Base-by-base conservation (phyloP, 2,888 invertebrate species). In the Chymomyza procnemis region DNA sequence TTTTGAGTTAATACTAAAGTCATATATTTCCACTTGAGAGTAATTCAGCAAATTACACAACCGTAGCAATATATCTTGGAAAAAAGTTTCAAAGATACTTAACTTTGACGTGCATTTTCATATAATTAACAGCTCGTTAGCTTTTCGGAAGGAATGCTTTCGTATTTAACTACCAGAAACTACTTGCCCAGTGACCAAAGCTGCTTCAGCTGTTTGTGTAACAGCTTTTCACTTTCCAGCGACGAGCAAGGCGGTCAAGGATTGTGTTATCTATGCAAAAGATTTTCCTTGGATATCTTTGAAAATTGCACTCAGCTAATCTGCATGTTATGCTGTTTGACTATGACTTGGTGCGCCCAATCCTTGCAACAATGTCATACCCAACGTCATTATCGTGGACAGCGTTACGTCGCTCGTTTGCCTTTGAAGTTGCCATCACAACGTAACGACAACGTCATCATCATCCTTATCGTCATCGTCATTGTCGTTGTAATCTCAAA, bases 61-160 rank as follows among this genome's bases (percentile, higher is more conserved):
- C 8, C 26, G 8, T 26, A 26, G 6, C 26, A 26, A 26, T 26
- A 41, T 41, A 12, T 41, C 3, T 41, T 41, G 3, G 9, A 12
- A 12, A 41, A 41, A 41, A 41, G 34, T 5, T 12, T 41, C 9
- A 41, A 41, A 41, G 1, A 34, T 8, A n/a, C 12, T 34, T 6
- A 26, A 6, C 26, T 4, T 26, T 26, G 26, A 54, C 62, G 62
- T 65, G 64, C 64, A 58, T 68, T 74, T 76, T 75, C 79, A 86
- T 41, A 41, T 84, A 81, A 81, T 81, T 81, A 64, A 81, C 87
- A 81, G 81, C 81, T 86, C 85, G 87, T 81, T 81, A 84, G 79
- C 60, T 83, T 86, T 81, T 80, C 86, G 80, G 66, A 84, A 50
- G 79, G 80, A 73, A 64, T 71, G 81, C 74, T 64, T 70, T 73